phyloP scores from a whole-genome alignment of 2,113 vertebrate genomes.

The Anas platyrhynchos region DNA sequence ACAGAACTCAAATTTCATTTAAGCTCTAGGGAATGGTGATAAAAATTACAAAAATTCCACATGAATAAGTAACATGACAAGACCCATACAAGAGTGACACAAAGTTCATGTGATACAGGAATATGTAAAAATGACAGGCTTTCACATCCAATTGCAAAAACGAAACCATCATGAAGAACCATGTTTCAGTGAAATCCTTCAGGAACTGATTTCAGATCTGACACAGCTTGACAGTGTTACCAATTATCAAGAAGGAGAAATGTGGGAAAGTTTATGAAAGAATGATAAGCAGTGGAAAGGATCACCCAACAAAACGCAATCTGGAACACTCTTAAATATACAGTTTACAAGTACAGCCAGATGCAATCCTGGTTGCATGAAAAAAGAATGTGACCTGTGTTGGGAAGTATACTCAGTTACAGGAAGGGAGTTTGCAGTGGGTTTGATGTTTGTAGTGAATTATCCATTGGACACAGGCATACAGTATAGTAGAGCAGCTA shows the following conservation, averaged over 20 bases:
- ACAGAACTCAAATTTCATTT: background rate
- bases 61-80: background rate
- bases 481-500: background rate
- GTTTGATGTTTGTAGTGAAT: background rate
- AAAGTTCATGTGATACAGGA: background rate
- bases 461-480: background rate
- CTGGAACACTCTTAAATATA: background rate
- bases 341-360: background rate
- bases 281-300: background rate
- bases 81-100: background rate
- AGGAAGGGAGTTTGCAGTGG: background rate
- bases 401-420: background rate
- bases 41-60: background rate
- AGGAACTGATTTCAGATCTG: background rate
- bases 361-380: accelerated
- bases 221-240: background rate
- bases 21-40: background rate
- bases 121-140: background rate
- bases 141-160: background rate
- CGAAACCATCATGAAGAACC: background rate
- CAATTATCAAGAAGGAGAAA: background rate
- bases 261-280: background rate
- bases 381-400: background rate
- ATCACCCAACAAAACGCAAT: background rate
- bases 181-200: background rate